phyloP scores from a whole-genome alignment of 2,797 vertebrate genomes.

The Phoebastria nigripes region DNA sequence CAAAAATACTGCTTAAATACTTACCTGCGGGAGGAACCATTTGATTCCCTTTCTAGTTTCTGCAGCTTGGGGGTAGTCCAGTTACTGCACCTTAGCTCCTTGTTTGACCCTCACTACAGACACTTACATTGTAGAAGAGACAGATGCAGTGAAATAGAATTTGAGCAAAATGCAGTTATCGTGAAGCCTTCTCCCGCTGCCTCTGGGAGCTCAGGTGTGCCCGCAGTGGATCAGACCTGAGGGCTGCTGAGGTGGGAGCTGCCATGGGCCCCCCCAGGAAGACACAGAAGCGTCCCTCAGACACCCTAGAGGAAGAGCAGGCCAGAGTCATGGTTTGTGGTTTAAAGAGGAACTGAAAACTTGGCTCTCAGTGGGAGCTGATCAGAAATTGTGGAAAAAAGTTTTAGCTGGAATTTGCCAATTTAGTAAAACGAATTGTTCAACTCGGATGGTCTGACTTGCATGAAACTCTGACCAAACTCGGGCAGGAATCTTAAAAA shows the following conservation, averaged over 20 bases:
- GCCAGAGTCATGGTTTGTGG: background rate
- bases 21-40: background rate
- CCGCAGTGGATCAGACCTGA: background rate
- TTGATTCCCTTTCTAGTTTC: background rate
- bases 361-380: background rate
- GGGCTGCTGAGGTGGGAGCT: rapidly evolving
- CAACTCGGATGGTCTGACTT: rapidly evolving
- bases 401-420: background rate
- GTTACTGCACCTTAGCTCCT: background rate
- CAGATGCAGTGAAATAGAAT: background rate
- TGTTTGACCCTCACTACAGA: background rate
- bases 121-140: rapidly evolving
- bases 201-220: background rate
- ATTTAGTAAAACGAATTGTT: background rate
- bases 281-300: background rate
- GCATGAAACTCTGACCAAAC: background rate
- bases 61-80: background rate
- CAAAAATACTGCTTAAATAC: background rate
- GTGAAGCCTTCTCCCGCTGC: background rate
- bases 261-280: background rate
- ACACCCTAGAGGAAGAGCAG: background rate
- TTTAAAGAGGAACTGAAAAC: background rate
- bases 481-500: background rate
- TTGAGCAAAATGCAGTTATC: rapidly evolving
- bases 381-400: background rate